A percentile compares a stretch with the other conserved stretches of the same genome.
phyloP scores from a whole-genome alignment of 1,140 invertebrate species.

The Neocloeon triangulifer region DNA sequence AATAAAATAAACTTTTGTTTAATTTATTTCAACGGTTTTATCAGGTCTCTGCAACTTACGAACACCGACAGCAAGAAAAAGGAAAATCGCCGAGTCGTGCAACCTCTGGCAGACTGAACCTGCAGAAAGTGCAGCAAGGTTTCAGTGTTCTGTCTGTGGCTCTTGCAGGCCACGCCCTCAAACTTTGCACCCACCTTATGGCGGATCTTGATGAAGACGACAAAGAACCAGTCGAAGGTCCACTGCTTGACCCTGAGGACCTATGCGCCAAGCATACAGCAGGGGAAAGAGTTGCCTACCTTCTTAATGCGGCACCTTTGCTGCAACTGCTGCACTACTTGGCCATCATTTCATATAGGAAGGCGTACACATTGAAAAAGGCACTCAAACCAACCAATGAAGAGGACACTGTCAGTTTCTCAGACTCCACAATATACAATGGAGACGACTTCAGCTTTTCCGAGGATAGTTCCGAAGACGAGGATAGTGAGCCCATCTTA shows the following conservation, averaged over 20 bases:
- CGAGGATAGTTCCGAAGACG: conserved; percentile 63
- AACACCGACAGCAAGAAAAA: conserved; percentile 31
- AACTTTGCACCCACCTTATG: conserved; percentile 35
- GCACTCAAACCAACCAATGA: conserved; percentile 54
- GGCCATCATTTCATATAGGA: conserved; percentile 70
- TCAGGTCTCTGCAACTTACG: too few species aligned
- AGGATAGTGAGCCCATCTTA: conserved; percentile 76
- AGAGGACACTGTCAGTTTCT: conserved; percentile 60
- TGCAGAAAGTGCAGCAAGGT: conserved; percentile 57
- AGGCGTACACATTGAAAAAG: conserved; percentile 62
- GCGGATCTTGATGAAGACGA: conserved; percentile 26
- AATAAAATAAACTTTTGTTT: too few species aligned
- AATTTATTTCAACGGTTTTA: too few species aligned
- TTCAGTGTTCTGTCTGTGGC: conserved; percentile 64
- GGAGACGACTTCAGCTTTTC: conserved; percentile 76
- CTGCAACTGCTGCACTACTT: conserved; percentile 67
- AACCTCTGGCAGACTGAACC: conserved; percentile 26
- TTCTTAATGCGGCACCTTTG: conserved; percentile 24
- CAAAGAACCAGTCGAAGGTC: background rate
- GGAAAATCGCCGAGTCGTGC: conserved; percentile 39
- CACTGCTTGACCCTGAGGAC: conserved; percentile 11
- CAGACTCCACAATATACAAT: conserved; percentile 80
- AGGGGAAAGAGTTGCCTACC: conserved; percentile 29
- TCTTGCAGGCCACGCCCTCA: conserved; percentile 46
- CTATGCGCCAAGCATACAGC: conserved; percentile 37